These are phyloP conservation scores for Hepsetus odoe DNA, from an alignment of 2,113 vertebrate species.

Conservation along the genomic window DNA sequence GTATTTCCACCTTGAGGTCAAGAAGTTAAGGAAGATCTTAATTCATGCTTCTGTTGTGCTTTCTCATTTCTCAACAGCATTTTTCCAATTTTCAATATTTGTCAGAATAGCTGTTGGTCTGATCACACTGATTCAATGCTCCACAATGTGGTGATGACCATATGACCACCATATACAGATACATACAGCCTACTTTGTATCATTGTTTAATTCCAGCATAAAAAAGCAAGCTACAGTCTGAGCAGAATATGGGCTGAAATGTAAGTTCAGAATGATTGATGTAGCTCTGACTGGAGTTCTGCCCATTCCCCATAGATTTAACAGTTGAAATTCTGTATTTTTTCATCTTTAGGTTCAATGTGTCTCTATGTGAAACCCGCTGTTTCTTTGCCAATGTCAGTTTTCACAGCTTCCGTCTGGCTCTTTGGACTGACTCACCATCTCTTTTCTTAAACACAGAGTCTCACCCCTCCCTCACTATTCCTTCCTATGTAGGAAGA, in stretches of 20 bases:
- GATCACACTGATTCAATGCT: neutral
- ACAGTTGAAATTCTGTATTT: constrained; percentile 41
- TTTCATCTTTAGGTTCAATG: constrained; percentile 15
- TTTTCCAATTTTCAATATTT: neutral
- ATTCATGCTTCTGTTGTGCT: neutral
- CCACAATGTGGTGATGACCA: neutral
- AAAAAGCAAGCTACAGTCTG: neutral
- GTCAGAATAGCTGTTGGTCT: neutral
- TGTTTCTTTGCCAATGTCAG: constrained; percentile 1
- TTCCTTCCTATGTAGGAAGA: neutral
- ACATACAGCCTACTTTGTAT: neutral
- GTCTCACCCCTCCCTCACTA: neutral
- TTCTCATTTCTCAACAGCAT: neutral
- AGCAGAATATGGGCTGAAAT: neutral
- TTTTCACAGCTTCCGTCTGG: constrained; percentile 12
- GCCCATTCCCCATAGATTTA: constrained; percentile 56
- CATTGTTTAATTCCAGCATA: neutral
- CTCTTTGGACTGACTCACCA: neutral
- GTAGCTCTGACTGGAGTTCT: constrained; percentile 51
- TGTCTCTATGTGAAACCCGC: constrained; percentile 10
- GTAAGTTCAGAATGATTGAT: neutral
- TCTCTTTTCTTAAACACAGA: neutral
- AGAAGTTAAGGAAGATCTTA: no score
- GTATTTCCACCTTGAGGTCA: no score
- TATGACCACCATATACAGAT: neutral